Base-by-base conservation (phyloP, 2,888 invertebrate species). In the Cybosia mesomella region DNA sequence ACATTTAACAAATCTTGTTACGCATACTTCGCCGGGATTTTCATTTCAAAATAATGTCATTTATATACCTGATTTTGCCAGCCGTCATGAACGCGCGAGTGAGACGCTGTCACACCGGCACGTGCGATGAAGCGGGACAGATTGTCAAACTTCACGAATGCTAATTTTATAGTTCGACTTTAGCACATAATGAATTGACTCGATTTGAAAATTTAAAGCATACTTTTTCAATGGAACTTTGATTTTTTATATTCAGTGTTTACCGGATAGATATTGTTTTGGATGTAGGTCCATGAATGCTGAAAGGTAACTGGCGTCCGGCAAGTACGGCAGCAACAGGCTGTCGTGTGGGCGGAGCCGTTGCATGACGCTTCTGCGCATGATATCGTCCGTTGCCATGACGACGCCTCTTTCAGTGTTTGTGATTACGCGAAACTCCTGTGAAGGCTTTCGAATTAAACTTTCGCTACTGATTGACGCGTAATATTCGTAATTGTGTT, bases 351-450 rank as follows among this genome's bases (percentile, higher is more conserved):
- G 94, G 93, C 91, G 93, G 92, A 89, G 92, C 86, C 77, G 80
- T 64, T 61, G 74, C 77, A 66, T 73, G 78, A 74, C 88, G 90
- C 91, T 92, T 81, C 86, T 92, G 95, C 95, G 95, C 92, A 84
- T 61, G 83, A 71, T 74, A 67, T 70, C 71, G 69, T 65, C 84
- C 78, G 95, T 95, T 91, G 87, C 89, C 87, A 94, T 95, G 92
- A 87, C 88, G 79, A 95, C 95, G 91, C 91, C 91, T 92, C 89
- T 91, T 88, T 85, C 79, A 78, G 70, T 94, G 93, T 93, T 94
- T 93, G 90, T 92, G 91, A 91, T 91, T 87, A 85, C 86, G 78
- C 71, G 80, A 83, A 83, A 86, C 79, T 79, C 70, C 77, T 71
- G 83, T 75, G 80, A 77, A 85, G 85, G 83, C 84, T 85, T 84